Conservation (phyloP, 2,113 vertebrate genomes). For the Tautogolabrus adspersus region DNA sequence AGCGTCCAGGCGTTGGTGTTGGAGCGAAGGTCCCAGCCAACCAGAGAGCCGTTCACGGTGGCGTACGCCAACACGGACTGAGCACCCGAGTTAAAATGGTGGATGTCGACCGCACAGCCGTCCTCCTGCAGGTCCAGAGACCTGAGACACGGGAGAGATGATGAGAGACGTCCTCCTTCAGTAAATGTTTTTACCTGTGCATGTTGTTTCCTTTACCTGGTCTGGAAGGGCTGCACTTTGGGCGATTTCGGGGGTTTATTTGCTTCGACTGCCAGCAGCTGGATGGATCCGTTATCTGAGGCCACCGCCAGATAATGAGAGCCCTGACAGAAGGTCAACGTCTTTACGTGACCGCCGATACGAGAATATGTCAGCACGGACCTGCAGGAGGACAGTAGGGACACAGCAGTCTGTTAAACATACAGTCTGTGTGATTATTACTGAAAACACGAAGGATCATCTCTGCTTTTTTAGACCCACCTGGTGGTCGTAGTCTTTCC, state of each 20-base stretch:
- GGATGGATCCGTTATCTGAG: conserved; percentile 94
- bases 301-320: conserved; percentile 95
- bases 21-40: conserved; percentile 96
- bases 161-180: fast-evolving
- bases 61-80: conserved; percentile 96
- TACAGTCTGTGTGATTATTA: not conserved
- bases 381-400: conserved; percentile 68
- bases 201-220: conserved; percentile 81
- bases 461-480: conserved; percentile 67
- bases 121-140: conserved; percentile 92
- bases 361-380: conserved; percentile 95
- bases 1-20: conserved; percentile 93
- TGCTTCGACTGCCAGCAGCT: conserved; percentile 94
- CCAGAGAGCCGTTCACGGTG: conserved; percentile 94
- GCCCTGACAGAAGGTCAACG: conserved; percentile 95
- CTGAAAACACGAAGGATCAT: too few relatives aligned
- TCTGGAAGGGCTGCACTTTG: conserved; percentile 95
- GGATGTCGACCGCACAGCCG: conserved; percentile 95
- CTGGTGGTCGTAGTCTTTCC: conserved; percentile 98
- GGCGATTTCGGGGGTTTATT: conserved; percentile 96
- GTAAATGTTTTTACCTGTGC: fast-evolving
- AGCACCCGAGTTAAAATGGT: conserved; percentile 94
- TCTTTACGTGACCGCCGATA: conserved; percentile 93
- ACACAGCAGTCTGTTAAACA: not conserved
- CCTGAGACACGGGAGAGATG: conserved; percentile 72